Conservation (phyloP, 1,140 invertebrate species). For the Eumaeus atala region DNA sequence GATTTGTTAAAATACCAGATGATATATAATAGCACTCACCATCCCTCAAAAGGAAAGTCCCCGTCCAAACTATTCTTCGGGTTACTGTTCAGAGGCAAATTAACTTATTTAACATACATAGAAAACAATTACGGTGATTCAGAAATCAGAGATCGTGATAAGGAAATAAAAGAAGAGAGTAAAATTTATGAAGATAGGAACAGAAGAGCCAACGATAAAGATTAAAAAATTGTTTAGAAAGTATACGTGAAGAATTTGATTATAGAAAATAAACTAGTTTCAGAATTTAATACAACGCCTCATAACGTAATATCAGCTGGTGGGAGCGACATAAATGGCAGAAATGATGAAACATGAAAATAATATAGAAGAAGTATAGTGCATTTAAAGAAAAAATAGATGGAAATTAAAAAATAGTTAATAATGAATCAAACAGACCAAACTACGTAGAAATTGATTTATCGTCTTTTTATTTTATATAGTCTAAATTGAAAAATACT, state of each 20-base stretch:
- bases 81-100: constrained; percentile 27
- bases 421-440: too few relatives aligned
- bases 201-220: constrained; percentile 16
- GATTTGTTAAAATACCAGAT: not conserved
- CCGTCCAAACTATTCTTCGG: constrained; percentile 46
- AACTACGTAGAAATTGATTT: too few relatives aligned
- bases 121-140: constrained; percentile 19
- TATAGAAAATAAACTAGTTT: constrained; percentile 21
- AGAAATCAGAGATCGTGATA: constrained; percentile 30
- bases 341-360: constrained; percentile 30
- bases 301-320: too few relatives aligned
- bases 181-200: constrained; percentile 18
- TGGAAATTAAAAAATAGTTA: constrained; percentile 16
- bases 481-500: too few relatives aligned
- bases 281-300: constrained; percentile 17
- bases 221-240: constrained; percentile 21
- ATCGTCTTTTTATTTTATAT: too few relatives aligned
- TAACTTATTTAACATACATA: constrained; percentile 18
- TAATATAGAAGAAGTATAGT: too few relatives aligned
- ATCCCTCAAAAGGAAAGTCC: constrained; percentile 34
- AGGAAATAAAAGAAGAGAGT: constrained; percentile 18
- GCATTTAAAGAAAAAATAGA: constrained; percentile 16
- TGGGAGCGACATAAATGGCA: too few relatives aligned
- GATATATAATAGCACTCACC: not conserved
- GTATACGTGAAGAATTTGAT: constrained; percentile 22